Base-by-base conservation (phyloP, 2,113 vertebrate species). In the Reinhardtius hippoglossoides region DNA sequence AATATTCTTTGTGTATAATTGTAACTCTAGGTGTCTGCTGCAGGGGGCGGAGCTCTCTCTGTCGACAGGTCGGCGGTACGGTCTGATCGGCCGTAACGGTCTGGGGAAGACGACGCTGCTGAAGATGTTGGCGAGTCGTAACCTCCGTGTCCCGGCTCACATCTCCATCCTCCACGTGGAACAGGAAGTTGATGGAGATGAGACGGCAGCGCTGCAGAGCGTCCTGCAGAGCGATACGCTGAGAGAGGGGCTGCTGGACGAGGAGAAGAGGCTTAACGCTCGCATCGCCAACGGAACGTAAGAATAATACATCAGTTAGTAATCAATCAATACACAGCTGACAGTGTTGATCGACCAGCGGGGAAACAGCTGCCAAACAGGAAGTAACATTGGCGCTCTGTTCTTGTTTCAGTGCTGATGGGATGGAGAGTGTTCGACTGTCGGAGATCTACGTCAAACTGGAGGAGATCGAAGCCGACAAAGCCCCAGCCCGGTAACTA, bases 391-490 rank as follows among this genome's bases (percentile, higher is more conserved):
- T 2, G 6, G 10, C 20, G 4, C 24, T 63, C n/a, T 16, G 4
- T 31, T 14, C 31, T 65, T 21, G 6, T 54, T 54, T 54, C 83
- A 99, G 98, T 35, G 95, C 91, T 12, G 96, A 98, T 3, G 96
- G 96, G 63, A 88, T 92, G 24, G 97, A 97, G 92, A 96, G 95
- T 31, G 76, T 95, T 23, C 94, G 95, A 24, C 93, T 99, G 14
- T 95, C 97, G 0, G 97, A 99, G 92, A 95, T 99, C 88, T 99
- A 99, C 9, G 76, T 90, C 7, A 96, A 96, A 64, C 90, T 99
- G 89, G 98, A 99, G 81, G 98, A 99, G 92, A 99, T 99, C 14
- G 98, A 99, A 21, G 96, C 98, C 0, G 98, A 99, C 89, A 99
- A 99, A 83, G 98, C 98, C 0, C 98, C 98, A 1, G 98, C 98